Evolutionary conservation across 2,113 vertebrate genomes (phyloP), one percentile per base, ranked within the genome.

Genomic region (Sander lucioperca): DNA sequence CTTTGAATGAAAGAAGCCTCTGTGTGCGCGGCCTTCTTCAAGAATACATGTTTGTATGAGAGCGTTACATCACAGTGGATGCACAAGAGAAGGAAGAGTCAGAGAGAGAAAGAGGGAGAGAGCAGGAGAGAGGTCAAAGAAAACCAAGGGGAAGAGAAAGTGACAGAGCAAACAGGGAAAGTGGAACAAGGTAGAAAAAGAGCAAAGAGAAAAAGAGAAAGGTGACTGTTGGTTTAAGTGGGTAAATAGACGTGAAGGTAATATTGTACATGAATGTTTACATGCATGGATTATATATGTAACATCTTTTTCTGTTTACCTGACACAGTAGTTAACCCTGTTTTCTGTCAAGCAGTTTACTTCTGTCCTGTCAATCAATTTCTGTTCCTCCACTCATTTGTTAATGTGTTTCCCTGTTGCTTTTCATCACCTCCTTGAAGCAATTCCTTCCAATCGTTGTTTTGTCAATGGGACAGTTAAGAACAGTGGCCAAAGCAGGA

Each of bases 1-100:
- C 59, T 69, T 21, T 19, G 53, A 2, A 74, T 93, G 91, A 94
- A 94, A 89, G 77, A 71, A 76, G 81, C 70, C 86, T 86, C 86
- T 94, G 90, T 94, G 88, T 33, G 51, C n/a, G n/a, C 18, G 27
- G 73, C 45, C 58, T 66, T 80, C 74, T 83, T 67, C 70, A 85
- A 68, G 83, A 94, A 93, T 93, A 92, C 91, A 92, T 91, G 93
- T 93, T 95, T 92, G 83, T 77, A 78, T 18, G 58, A 66, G 77
- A 33, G 66, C 27, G 76, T 90, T 86, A 68, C 88, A 84, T 91
- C 86, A 93, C 72, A 83, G 74, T 7, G 58, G 85, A 89, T 83
- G 76, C 82, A 87, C 83, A 84, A 80, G 54, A 64, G 64, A 67
- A 72, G 62, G 48, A 56, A 16, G 50, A 74, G 72, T 65, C 16